phyloP scores from a whole-genome alignment of 2,888 invertebrate species.

The Teleogryllus oceanicus region DNA sequence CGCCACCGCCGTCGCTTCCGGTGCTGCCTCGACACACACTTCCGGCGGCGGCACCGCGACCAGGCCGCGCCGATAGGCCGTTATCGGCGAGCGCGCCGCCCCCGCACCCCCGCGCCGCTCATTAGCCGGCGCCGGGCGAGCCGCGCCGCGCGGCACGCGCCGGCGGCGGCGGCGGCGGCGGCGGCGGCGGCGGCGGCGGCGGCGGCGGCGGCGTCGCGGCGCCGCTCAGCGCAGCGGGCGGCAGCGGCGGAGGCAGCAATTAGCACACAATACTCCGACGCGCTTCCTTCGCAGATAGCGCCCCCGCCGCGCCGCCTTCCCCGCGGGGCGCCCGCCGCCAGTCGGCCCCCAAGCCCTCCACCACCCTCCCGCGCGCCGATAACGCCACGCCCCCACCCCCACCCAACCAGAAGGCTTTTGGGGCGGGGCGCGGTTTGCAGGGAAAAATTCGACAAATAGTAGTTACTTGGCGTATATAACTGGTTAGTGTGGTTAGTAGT shows the following conservation, averaged over 20 bases:
- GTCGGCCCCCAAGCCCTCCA: too few relatives aligned
- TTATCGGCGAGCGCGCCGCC: conserved; percentile 5
- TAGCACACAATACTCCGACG: neutral
- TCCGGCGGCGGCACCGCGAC: neutral
- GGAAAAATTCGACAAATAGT: too few relatives aligned
- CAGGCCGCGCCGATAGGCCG: neutral
- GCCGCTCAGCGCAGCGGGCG: neutral
- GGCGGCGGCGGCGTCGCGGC: neutral
- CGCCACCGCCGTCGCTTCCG: neutral
- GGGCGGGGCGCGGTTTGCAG: too few relatives aligned
- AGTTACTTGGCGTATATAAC: too few relatives aligned
- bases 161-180: neutral
- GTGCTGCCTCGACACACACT: neutral
- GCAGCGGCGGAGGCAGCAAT: neutral
- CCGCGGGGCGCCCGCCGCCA: neutral
- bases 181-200: neutral
- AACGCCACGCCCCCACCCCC: too few relatives aligned
- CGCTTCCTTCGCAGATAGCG: neutral
- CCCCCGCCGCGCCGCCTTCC: neutral
- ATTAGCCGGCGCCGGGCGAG: neutral
- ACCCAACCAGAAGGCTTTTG: too few relatives aligned
- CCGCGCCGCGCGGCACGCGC: neutral
- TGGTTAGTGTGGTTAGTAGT: too few relatives aligned
- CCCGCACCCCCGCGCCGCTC: neutral
- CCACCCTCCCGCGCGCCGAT: too few relatives aligned